These are phyloP conservation scores for Sclerodermus sp. DNA, from an alignment of 2,888 invertebrate genomes.

Conservation along the genomic window DNA sequence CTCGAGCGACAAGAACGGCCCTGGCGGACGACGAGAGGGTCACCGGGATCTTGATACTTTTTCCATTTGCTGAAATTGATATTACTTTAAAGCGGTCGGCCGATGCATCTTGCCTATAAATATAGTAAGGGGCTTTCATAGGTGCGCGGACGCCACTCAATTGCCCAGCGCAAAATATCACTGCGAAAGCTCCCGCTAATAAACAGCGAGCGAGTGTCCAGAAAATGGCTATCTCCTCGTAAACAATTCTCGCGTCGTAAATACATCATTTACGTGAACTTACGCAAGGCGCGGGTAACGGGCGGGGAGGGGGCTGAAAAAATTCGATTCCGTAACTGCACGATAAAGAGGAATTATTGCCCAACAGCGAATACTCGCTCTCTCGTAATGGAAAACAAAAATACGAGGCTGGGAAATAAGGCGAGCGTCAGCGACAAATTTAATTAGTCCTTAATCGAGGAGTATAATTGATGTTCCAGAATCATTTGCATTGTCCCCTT, in stretches of 20 bases:
- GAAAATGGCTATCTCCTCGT: not conserved
- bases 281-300: too few species aligned
- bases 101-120: conserved; percentile 29
- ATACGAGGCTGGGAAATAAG: not conserved
- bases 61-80: conserved; percentile 53
- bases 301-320: too few species aligned
- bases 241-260: not conserved
- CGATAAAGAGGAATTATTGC: too few species aligned
- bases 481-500: too few species aligned
- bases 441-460: not conserved
- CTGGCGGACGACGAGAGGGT: conserved; percentile 15
- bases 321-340: too few species aligned
- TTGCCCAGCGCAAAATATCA: not conserved
- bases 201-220: too few species aligned
- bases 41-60: conserved; percentile 47
- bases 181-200: conserved; percentile 15
- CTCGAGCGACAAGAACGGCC: conserved; percentile 5
- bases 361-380: too few species aligned
- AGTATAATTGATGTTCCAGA: too few species aligned
- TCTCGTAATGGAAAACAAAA: not conserved
- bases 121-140: conserved; percentile 20
- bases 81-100: conserved; percentile 41
- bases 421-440: not conserved
- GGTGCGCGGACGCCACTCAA: not conserved
- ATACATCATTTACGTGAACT: too few species aligned